Evolutionary conservation across 92 coral and sea anemone genomes (phyloP).

Genomic region (Anthopleura xanthogrammica): DNA sequence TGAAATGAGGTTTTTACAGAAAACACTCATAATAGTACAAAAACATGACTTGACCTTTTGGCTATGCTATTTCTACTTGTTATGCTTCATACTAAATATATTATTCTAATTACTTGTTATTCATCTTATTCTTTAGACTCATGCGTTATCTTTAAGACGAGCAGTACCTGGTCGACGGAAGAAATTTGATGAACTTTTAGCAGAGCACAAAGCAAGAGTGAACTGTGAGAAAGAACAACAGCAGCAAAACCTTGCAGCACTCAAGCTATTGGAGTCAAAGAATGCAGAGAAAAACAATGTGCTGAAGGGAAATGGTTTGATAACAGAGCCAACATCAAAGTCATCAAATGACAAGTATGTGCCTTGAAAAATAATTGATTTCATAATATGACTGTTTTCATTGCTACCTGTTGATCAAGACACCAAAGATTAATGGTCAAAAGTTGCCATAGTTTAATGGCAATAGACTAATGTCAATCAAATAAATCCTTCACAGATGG

Average conservation of each 20-base stretch:
- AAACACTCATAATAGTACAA: too few species aligned
- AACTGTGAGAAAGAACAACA: slow-evolving; percentile 91
- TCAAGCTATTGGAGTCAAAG: slow-evolving; percentile 53
- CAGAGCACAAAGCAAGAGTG: slow-evolving; percentile 93
- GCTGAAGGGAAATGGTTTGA: slow-evolving; percentile 22
- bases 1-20: too few species aligned
- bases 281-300: slow-evolving; percentile 35
- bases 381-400: too few species aligned
- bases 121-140: slow-evolving; percentile 61
- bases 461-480: too few species aligned
- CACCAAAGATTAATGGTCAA: too few species aligned
- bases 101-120: background rate
- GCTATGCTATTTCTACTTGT: too few species aligned
- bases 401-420: too few species aligned
- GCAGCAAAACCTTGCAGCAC: slow-evolving; percentile 60
- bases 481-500: too few species aligned
- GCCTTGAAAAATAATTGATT: background rate
- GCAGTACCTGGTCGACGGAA: slow-evolving; percentile 92
- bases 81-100: too few species aligned
- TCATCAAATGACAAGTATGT: slow-evolving; percentile 27
- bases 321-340: slow-evolving; percentile 10
- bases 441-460: too few species aligned
- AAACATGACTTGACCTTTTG: too few species aligned
- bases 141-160: slow-evolving; percentile 91
- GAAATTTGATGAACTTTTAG: slow-evolving; percentile 82